A percentile compares a stretch with the other conserved stretches of the same genome.
phyloP scores from a whole-genome alignment of 2,888 invertebrate species.

The Diadegma fenestrale region DNA sequence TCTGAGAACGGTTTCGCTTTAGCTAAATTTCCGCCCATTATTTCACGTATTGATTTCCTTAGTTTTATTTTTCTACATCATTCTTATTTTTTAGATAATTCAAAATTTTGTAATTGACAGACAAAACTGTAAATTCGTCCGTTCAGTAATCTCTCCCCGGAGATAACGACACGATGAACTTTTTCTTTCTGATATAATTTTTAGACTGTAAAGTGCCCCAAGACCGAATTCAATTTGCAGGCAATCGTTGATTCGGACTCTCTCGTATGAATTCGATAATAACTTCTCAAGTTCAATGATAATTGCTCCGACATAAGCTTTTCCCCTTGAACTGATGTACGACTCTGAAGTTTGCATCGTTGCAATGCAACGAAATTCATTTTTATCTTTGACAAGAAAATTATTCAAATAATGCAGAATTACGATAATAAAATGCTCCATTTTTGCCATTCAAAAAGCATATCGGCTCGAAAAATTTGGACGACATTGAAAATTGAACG shows the following conservation, averaged over 20 bases:
- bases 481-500: no score
- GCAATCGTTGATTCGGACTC: not conserved
- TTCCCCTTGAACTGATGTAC: no score
- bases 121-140: not conserved
- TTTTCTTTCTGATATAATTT: no score
- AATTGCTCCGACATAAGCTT: not conserved
- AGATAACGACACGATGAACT: no score
- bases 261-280: not conserved
- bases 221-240: not conserved
- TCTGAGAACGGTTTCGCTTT: conserved; percentile 76
- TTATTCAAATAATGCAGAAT: no score
- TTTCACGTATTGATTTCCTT: not conserved
- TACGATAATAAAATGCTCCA: no score
- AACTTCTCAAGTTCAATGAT: conserved; percentile 4
- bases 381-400: no score
- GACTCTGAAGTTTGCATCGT: no score
- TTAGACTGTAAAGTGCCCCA: not conserved
- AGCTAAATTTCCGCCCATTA: not conserved
- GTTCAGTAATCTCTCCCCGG: not conserved
- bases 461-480: no score
- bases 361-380: no score
- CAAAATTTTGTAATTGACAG: not conserved
- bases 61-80: not conserved
- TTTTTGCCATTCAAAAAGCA: no score
- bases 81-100: not conserved